These are phyloP conservation scores for Aricia artaxerxes DNA, from an alignment of 2,888 invertebrate species.

Conservation along the genomic window DNA sequence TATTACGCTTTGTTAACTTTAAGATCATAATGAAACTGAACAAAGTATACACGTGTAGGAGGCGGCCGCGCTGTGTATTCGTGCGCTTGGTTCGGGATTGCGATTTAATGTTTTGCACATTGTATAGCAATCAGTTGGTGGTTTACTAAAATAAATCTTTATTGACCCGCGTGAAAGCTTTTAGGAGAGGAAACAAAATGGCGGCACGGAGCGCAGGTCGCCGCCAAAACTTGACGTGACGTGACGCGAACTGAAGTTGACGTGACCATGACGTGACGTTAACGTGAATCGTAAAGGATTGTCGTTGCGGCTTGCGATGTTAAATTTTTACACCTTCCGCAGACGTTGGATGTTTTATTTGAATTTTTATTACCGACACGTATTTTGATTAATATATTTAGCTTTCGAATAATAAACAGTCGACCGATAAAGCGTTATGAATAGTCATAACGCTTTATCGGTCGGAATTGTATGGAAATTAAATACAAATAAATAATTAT, in stretches of 20 bases:
- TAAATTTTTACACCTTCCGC: neutral
- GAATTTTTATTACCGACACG: neutral
- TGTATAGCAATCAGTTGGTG: neutral
- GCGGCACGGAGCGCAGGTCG: neutral
- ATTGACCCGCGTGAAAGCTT: neutral
- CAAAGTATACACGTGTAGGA: neutral
- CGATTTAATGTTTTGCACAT: neutral
- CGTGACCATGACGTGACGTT: neutral
- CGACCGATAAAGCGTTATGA: neutral
- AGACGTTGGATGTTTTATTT: neutral
- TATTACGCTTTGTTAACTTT: no score
- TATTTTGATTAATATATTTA: conserved; percentile 1
- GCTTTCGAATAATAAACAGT: neutral
- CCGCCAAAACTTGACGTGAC: neutral
- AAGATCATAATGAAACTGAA: neutral
- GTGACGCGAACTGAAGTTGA: neutral
- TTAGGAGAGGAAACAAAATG: neutral
- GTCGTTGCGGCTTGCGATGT: neutral
- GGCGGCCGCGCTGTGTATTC: neutral
- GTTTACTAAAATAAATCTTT: neutral
- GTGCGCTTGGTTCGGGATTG: neutral
- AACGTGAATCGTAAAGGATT: neutral
- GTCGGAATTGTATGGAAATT: no score
- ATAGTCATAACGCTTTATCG: no score
- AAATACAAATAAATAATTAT: neutral